phyloP scores from a whole-genome alignment of 2,797 vertebrate genomes.

The Macroramphosus scolopax region DNA sequence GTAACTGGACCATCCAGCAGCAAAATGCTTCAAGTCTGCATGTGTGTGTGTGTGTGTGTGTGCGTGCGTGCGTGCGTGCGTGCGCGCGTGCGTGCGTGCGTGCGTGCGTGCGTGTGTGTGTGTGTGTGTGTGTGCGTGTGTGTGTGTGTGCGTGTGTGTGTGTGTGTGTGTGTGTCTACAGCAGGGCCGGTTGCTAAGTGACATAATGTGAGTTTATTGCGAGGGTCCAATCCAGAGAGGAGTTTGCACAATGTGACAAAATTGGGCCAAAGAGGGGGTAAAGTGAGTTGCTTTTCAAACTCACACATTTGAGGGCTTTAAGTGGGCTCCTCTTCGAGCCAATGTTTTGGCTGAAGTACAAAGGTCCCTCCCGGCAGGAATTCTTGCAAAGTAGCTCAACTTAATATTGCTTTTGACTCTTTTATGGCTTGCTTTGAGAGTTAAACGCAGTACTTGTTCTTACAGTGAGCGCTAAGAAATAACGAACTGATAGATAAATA shows the following conservation, averaged over 20 bases:
- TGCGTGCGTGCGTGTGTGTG: too few species aligned
- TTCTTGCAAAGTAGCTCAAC: constrained; percentile 23
- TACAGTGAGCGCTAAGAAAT: not conserved
- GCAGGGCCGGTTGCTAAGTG: too few species aligned
- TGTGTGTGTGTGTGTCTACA: constrained; percentile 15
- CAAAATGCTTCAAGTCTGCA: too few species aligned
- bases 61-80: too few species aligned
- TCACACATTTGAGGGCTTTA: constrained; percentile 36
- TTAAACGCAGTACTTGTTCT: not conserved
- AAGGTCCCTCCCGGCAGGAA: constrained; percentile 8
- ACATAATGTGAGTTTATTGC: too few species aligned
- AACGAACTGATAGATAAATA: constrained; percentile 7
- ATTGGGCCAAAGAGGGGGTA: constrained; percentile 24
- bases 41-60: too few species aligned
- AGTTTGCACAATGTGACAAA: constrained; percentile 92
- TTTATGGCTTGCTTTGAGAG: not conserved
- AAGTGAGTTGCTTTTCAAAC: constrained; percentile 48
- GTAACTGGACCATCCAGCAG: too few species aligned
- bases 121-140: constrained; percentile 1
- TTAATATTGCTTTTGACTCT: not conserved
- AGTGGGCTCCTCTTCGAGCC: constrained; percentile 31
- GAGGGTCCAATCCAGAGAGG: too few species aligned
- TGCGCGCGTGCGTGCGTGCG: too few species aligned
- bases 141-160: constrained; percentile 12
- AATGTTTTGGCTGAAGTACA: constrained; percentile 16